Evolutionary conservation across 2,113 vertebrate species (phyloP), one percentile per base, ranked within the genome.

Genomic region (Ivindomyrus marchei): DNA sequence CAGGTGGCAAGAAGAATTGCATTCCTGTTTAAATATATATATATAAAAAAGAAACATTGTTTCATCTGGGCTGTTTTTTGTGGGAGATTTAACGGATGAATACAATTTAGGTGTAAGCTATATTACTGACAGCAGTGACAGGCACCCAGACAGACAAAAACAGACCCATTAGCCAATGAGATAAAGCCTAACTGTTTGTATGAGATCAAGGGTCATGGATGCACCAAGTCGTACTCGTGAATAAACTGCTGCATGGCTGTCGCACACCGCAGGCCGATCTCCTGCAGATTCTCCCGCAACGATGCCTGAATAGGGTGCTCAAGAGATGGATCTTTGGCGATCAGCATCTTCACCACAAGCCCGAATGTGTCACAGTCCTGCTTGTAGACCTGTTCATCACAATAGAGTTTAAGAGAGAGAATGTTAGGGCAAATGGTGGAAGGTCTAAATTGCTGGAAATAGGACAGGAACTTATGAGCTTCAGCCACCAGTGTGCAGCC

Each of bases 191-290:
- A 42, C 53, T 53, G 4, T 58, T 62, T 24, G 47, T 52, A 52
- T 77, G n/a, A 74, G 49, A 36, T 46, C 4, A 39, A 87, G 90
- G 91, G 90, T 91, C 53, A 90, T 89, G 77, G 90, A 88, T 52
- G 31, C 56, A 90, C 36, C 93, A 93, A 19, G 91, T 96, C 95
- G 11, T 96, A 96, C 5, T 96, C 94, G n/a, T 94, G 88, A 6
- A 96, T 96, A 77, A 96, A 96, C 89, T 92, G 91, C 90, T 96
- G 93, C 95, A 96, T 95, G 91, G 94, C 95, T 5, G 94, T 93
- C 74, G 94, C 92, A 24, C 95, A 96, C 77, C 94, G 95, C 88
- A 91, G 89, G 39, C 95, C 95, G 0, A 96, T 95, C 87, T 95
- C 95, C 87, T 89, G 88, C 89, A 96, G 93, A 92, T 96, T 96